A percentile compares a stretch with the other conserved stretches of the same genome.
These are phyloP conservation scores for Lamellibrachia columna DNA, from an alignment of 2,888 invertebrate genomes.

Conservation along the genomic window DNA sequence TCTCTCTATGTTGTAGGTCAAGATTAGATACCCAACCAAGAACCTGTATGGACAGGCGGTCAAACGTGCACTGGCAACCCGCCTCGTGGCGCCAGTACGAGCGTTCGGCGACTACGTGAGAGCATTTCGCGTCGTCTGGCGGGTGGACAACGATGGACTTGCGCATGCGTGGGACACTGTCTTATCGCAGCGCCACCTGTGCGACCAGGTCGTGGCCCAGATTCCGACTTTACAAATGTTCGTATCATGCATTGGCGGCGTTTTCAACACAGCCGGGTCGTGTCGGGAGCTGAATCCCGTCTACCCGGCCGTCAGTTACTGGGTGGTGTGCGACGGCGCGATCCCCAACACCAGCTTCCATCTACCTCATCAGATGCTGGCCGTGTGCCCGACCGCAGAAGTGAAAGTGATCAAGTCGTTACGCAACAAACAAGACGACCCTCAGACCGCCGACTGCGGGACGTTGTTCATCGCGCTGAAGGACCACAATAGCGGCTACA, in stretches of 20 bases:
- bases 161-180: constrained; percentile 81
- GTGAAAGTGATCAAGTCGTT: not conserved
- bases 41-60: not conserved
- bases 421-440: not conserved
- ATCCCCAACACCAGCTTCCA: constrained; percentile 67
- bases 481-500: constrained; percentile 73
- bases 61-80: not conserved
- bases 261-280: not conserved
- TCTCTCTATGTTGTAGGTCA: not conserved
- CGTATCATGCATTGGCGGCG: constrained; percentile 75
- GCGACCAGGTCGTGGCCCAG: constrained; percentile 84
- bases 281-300: not conserved
- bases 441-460: not conserved
- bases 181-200: constrained; percentile 84
- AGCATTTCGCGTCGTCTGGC: not conserved
- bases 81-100: not conserved
- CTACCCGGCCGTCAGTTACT: constrained; percentile 56
- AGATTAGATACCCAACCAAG: not conserved
- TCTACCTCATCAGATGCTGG: constrained; percentile 69
- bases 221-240: constrained; percentile 73
- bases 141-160: constrained; percentile 69
- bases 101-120: not conserved
- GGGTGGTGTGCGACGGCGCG: constrained; percentile 75
- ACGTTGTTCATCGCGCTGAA: constrained; percentile 73
- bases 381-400: constrained; percentile 60